phyloP scores from a whole-genome alignment of 2,113 vertebrate species.

The Apteryx mantelli region DNA sequence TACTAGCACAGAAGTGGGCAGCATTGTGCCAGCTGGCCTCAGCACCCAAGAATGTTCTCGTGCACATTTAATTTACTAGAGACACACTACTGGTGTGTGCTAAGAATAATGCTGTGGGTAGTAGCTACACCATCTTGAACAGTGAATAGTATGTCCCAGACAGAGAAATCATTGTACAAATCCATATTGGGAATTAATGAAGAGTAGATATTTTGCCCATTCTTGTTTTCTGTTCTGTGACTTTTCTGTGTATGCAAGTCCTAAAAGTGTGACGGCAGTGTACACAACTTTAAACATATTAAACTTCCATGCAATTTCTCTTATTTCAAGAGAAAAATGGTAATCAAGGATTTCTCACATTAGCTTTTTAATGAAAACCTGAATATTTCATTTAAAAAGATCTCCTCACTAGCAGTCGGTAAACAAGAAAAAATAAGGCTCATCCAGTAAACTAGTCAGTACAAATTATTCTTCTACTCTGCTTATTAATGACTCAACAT shows the following conservation, averaged over 20 bases:
- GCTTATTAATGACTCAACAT: conserved; percentile 64
- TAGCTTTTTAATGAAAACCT: background rate
- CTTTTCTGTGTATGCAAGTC: background rate
- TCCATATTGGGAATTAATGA: background rate
- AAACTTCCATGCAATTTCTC: background rate
- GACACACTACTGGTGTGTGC: background rate
- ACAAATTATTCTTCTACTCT: conserved; percentile 38
- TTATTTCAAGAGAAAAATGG: background rate
- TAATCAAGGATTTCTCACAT: background rate
- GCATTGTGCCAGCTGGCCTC: background rate
- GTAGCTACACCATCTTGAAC: background rate
- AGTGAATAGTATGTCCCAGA: background rate
- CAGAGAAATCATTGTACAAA: background rate
- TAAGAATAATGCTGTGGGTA: background rate
- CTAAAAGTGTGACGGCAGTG: background rate
- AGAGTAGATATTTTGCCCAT: background rate
- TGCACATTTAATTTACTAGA: background rate
- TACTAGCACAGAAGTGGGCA: background rate
- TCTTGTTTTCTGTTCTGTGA: background rate
- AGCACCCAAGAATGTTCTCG: background rate
- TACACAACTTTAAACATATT: background rate
- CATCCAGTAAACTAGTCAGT: conserved; percentile 49
- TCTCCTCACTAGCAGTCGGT: background rate
- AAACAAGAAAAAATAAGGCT: conserved; percentile 31
- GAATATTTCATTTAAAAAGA: background rate